Conservation (phyloP, 2,797 vertebrate genomes). For the Catharus ustulatus region DNA sequence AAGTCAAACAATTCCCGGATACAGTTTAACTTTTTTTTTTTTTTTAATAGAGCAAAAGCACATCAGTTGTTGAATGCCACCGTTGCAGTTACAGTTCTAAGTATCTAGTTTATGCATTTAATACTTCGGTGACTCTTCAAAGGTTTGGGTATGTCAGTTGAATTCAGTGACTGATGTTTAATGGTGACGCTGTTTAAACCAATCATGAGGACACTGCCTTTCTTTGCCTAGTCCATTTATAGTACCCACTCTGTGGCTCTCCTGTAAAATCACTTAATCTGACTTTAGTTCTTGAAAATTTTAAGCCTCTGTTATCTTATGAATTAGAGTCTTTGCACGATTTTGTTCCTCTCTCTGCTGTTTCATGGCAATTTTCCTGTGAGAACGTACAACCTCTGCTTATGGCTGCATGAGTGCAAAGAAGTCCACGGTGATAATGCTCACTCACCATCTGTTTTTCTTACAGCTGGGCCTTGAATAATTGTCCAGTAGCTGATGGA, state of each 20-base stretch:
- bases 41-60: not conserved
- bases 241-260: not conserved
- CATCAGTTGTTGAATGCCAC: not conserved
- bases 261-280: not conserved
- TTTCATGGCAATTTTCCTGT: conserved; percentile 46
- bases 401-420: conserved; percentile 50
- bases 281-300: not conserved
- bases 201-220: not conserved
- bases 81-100: not conserved
- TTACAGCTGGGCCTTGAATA: conserved; percentile 78
- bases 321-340: not conserved
- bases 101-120: not conserved
- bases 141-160: not conserved
- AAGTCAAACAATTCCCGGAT: conserved; percentile 4
- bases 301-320: not conserved
- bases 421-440: conserved; percentile 47
- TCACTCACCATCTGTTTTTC: conserved; percentile 76
- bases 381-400: conserved; percentile 30
- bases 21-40: not conserved
- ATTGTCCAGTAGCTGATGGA: conserved; percentile 79
- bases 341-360: conserved; percentile 25
- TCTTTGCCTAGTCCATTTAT: not conserved
- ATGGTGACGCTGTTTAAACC: not conserved
- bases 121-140: not conserved
- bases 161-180: not conserved